Conservation (phyloP, 2,888 invertebrate species). For the Acholoe squamosa region DNA sequence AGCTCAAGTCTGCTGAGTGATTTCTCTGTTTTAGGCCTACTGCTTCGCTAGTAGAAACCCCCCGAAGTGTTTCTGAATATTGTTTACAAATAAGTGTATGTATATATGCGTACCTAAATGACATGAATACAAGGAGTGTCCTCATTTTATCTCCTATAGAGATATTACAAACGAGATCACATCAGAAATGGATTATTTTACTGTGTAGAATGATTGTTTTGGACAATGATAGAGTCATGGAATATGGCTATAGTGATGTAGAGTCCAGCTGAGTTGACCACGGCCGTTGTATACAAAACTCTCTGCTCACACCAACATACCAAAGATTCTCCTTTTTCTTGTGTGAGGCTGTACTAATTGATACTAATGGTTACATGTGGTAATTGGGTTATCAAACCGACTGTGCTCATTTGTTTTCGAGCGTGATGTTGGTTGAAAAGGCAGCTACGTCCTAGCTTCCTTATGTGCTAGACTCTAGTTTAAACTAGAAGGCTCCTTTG, state of each 20-base stretch:
- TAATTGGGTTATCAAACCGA: slow-evolving; percentile 22
- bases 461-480: neutral
- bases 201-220: neutral
- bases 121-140: too few species aligned
- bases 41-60: neutral
- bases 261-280: slow-evolving; percentile 21
- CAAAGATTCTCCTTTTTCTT: slow-evolving; percentile 33
- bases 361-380: neutral
- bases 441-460: neutral
- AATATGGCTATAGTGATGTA: neutral
- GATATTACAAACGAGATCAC: too few species aligned
- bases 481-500: neutral
- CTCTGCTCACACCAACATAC: slow-evolving; percentile 44
- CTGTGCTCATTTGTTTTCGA: slow-evolving; percentile 15
- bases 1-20: neutral
- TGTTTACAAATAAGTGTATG: neutral
- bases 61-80: neutral
- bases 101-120: neutral
- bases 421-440: slow-evolving; percentile 44
- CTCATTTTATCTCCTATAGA: too few species aligned
- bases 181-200: neutral
- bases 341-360: neutral
- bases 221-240: neutral
- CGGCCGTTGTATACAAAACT: neutral
- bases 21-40: too few species aligned